A percentile compares a stretch with the other conserved stretches of the same genome.
Conservation (phyloP, 2,113 vertebrate genomes). For the Phrynocephalus versicolor region DNA sequence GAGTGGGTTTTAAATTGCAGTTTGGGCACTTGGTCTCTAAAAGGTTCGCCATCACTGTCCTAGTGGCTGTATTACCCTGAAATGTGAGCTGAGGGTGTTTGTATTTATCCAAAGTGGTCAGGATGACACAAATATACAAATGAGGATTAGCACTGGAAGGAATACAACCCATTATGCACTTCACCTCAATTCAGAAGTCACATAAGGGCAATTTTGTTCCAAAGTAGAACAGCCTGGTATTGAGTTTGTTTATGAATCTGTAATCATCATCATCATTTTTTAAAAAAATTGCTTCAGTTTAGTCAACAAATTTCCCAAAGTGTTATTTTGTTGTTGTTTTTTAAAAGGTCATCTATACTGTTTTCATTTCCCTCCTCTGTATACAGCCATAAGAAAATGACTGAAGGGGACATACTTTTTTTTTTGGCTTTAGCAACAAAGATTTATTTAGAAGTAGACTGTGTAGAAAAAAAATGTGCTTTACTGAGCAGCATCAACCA, state of each 20-base stretch:
- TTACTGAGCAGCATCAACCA: neutral
- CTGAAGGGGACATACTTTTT: neutral
- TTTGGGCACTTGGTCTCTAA: too few relatives aligned
- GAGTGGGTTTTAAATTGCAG: too few relatives aligned
- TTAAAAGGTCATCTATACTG: neutral
- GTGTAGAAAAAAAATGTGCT: neutral
- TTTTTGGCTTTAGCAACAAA: neutral
- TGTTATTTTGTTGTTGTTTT: neutral
- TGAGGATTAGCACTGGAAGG: neutral
- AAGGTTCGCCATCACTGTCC: too few relatives aligned
- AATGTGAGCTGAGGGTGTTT: too few relatives aligned
- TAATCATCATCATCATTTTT: neutral
- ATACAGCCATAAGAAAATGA: neutral
- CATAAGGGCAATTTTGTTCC: neutral
- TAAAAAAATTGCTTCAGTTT: neutral
- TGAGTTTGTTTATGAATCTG: neutral
- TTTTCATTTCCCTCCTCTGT: neutral
- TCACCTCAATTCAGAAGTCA: neutral
- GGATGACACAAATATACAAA: neutral
- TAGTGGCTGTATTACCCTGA: too few relatives aligned
- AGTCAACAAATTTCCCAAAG: neutral
- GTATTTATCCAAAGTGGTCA: too few relatives aligned
- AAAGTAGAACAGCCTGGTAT: neutral
- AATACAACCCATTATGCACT: neutral
- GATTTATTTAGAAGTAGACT: neutral